A percentile compares a stretch with the other conserved stretches of the same genome.
These are phyloP conservation scores for Plectrocnemia conspersa DNA, from an alignment of 1,140 invertebrate genomes.

Conservation along the genomic window DNA sequence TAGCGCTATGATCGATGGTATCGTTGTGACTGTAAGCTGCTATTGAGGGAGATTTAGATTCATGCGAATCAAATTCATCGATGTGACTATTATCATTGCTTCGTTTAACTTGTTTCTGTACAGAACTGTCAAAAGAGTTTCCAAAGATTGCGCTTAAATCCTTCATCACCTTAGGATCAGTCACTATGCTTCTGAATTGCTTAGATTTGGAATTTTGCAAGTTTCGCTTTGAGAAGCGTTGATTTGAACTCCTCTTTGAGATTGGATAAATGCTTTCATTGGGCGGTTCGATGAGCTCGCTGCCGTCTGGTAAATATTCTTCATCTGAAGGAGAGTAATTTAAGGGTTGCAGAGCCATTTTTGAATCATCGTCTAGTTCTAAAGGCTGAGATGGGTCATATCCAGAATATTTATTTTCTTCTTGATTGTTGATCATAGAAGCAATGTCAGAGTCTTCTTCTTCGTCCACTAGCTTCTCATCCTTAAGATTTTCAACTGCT, in stretches of 20 bases:
- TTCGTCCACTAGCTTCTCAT: conserved; percentile 41
- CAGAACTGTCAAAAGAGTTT: conserved; percentile 37
- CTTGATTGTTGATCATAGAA: conserved; percentile 21
- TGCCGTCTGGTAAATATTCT: conserved; percentile 42
- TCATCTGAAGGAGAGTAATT: conserved; percentile 48
- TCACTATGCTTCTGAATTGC: conserved; percentile 43
- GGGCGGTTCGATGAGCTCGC: conserved; percentile 35
- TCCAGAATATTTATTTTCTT: conserved; percentile 31
- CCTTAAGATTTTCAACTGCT: conserved; percentile 37
- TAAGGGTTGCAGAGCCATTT: conserved; percentile 52
- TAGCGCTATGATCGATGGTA: conserved; percentile 39
- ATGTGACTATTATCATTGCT: conserved; percentile 43
- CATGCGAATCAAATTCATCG: conserved; percentile 40
- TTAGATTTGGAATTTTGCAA: conserved; percentile 39
- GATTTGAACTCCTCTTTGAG: conserved; percentile 52
- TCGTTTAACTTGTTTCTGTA: conserved; percentile 48
- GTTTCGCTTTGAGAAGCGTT: conserved; percentile 22
- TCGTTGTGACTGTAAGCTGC: conserved; percentile 33
- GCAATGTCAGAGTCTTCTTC: conserved; percentile 40
- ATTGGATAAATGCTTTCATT: conserved; percentile 59
- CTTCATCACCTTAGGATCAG: conserved; percentile 51
- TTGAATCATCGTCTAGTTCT: conserved; percentile 52
- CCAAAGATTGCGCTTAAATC: conserved; percentile 55
- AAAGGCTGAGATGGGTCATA: conserved; percentile 46
- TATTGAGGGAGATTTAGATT: conserved; percentile 43